These are phyloP conservation scores for Planiliza haematocheilus DNA, from an alignment of 2,113 vertebrate genomes.

Conservation along the genomic window DNA sequence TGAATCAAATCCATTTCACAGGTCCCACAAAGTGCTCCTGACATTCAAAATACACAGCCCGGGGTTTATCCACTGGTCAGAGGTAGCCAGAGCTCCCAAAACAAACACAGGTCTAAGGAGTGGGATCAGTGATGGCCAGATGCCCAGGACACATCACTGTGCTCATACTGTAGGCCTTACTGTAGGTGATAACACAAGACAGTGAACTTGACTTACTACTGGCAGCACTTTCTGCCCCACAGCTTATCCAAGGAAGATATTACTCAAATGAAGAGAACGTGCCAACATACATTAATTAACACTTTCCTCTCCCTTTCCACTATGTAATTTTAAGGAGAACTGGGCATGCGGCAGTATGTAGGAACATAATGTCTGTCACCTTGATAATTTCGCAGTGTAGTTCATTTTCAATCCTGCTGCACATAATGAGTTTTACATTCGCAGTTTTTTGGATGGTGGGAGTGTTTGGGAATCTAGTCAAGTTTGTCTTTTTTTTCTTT, in stretches of 20 bases:
- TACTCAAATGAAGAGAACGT: conserved; percentile 33
- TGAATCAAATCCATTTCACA: conserved; percentile 75
- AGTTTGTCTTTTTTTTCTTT: conserved; percentile 54
- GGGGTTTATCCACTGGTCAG: conserved; percentile 78
- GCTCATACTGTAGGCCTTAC: conserved; percentile 52
- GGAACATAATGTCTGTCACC: conserved; percentile 75
- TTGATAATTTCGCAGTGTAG: conserved; percentile 69
- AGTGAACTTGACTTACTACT: conserved; percentile 34
- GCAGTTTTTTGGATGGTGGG: conserved; percentile 68
- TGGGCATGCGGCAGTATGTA: conserved; percentile 57
- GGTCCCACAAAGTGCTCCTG: conserved; percentile 79
- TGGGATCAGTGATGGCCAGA: conserved; percentile 73
- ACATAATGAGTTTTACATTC: conserved; percentile 82
- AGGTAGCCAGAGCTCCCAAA: conserved; percentile 78
- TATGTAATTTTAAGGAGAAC: conserved; percentile 62
- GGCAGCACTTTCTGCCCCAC: conserved; percentile 33
- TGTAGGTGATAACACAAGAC: conserved; percentile 60
- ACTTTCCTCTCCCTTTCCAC: conserved; percentile 68
- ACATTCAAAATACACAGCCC: conserved; percentile 81
- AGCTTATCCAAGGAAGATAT: conserved; percentile 28
- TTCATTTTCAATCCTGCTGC: conserved; percentile 75
- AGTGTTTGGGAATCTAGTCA: conserved; percentile 66
- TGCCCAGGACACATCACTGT: conserved; percentile 74
- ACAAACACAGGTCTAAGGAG: conserved; percentile 79
- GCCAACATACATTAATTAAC: conserved; percentile 64